A percentile compares a stretch with the other conserved stretches of the same genome.
These are phyloP conservation scores for Electrona antarctica DNA, from an alignment of 2,113 vertebrate species.

Conservation along the genomic window DNA sequence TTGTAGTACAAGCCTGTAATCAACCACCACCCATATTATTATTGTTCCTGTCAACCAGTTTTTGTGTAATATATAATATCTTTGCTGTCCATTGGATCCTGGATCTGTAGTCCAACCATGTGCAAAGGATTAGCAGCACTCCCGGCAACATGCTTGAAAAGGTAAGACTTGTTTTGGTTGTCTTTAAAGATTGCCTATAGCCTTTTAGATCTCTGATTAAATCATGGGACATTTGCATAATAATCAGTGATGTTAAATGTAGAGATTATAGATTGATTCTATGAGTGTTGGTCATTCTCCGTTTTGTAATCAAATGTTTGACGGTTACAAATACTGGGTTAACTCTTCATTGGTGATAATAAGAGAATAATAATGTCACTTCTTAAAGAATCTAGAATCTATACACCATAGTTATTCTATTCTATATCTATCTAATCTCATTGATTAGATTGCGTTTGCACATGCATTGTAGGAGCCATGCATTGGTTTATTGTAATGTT, in stretches of 20 bases:
- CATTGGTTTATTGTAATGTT: too few species aligned
- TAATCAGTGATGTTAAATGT: background rate
- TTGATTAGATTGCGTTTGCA: background rate
- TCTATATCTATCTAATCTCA: too few species aligned
- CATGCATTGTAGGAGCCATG: background rate
- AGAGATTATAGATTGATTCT: background rate
- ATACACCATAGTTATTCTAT: too few species aligned
- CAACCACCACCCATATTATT: too few species aligned
- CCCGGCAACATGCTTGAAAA: conserved; percentile 92
- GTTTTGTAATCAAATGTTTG: too few species aligned
- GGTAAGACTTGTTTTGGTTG: conserved; percentile 75
- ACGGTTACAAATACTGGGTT: too few species aligned
- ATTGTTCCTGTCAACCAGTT: too few species aligned
- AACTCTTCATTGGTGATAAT: too few species aligned
- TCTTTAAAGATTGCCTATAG: background rate
- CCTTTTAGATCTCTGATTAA: background rate
- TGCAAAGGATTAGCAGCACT: conserved; percentile 92
- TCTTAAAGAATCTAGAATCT: too few species aligned
- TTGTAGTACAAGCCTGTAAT: too few species aligned
- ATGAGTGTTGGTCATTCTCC: background rate
- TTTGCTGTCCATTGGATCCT: conserved; percentile 43
- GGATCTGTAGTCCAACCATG: conserved; percentile 77
- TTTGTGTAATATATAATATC: too few species aligned
- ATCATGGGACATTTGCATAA: background rate
- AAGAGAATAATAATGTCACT: too few species aligned